Base-by-base conservation (phyloP, 2,113 vertebrate species). In the Ammodytes marinus region DNA sequence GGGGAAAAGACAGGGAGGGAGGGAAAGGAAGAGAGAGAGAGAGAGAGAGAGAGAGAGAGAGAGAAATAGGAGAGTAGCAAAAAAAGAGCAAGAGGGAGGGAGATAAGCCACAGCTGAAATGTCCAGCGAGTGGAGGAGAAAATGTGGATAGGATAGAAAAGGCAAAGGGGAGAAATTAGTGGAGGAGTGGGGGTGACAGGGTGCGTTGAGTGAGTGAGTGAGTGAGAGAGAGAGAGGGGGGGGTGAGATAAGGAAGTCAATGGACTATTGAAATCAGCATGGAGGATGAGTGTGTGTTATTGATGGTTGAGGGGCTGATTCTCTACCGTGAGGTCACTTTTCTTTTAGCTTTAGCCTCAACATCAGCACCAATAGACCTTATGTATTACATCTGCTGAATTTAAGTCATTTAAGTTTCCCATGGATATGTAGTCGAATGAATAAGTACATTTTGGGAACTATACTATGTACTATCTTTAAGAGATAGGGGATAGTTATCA, bases 181-280 rank as follows among this genome's bases (percentile, higher is more conserved):
- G 1, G 45, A 49, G 69, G 55, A 64, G 19, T 27, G 63, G 57
- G 37, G 55, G 64, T 19, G 77, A 79, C 42, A 47, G 57, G 64
- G 82, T 63, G 35, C 46, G 75, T 77, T 63, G 81, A 73, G 80
- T 63, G 81, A 73, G 83, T 57, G 69, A 64, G 66, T 35, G 66
- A 63, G 39, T 12, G 37, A 13, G 27, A 54, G 37, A 12, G 49
- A 8, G 52, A 15, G 19, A 13, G 58, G 39, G 17, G 35, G 27
- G 35, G 37, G 13, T 6, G 12, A 69, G 80, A 83, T 83, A 77
- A 86, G 71, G 39, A 63, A 81, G 55, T 47, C 73, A 15, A 77
- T n/a, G 52, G 77, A 74, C 83, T 87, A 89, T 90, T 88, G 86
- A 79, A 86, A 90, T 88, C 54, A n/a, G 74, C 35, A 47, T 27